Evolutionary conservation across 1,140 invertebrate genomes (phyloP).

Genomic region (Brachionus manjavacas): DNA sequence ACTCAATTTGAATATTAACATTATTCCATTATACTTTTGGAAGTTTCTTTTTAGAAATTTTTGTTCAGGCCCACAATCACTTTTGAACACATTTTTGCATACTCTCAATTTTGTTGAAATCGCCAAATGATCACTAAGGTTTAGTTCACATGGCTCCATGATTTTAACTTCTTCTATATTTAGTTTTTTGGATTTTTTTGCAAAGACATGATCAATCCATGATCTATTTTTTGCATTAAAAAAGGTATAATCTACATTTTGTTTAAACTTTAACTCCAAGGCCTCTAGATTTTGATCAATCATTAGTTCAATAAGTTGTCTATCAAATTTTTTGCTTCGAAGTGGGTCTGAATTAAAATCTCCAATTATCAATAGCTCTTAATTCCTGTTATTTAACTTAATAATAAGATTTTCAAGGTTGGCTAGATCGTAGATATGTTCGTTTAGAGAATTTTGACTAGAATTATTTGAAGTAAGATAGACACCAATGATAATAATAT

Average conservation of each 20-base stretch:
- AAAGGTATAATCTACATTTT: neutral
- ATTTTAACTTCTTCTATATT: too few relatives aligned
- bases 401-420: neutral
- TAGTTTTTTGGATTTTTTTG: conserved; percentile 11
- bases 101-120: too few relatives aligned
- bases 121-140: too few relatives aligned
- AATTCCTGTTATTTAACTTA: neutral
- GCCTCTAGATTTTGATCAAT: neutral
- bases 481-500: neutral
- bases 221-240: neutral
- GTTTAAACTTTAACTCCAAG: neutral
- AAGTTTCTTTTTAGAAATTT: too few relatives aligned
- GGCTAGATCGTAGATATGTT: neutral
- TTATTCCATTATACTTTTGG: too few relatives aligned
- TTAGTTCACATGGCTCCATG: too few relatives aligned
- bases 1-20: too few relatives aligned
- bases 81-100: too few relatives aligned
- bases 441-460: neutral
- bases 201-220: neutral
- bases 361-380: neutral
- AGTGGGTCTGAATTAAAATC: neutral
- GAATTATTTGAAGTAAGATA: neutral
- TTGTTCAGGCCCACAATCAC: too few relatives aligned
- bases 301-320: neutral
- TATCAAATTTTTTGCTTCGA: neutral